Conservation (phyloP, 2,888 invertebrate species). For the Lochmaea capreae region DNA sequence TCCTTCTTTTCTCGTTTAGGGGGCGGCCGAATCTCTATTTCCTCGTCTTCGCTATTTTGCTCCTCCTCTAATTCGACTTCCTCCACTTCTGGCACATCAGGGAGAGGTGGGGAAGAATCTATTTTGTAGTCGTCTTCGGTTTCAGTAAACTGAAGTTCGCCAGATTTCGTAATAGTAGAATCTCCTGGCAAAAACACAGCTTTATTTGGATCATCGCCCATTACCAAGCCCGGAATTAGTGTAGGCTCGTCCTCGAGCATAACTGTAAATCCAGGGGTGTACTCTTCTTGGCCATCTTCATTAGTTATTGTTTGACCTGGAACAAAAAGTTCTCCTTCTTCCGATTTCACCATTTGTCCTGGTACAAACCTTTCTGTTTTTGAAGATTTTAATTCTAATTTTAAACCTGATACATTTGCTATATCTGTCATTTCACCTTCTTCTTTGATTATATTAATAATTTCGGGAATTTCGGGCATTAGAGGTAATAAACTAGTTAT, state of each 20-base stretch:
- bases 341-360: conserved; percentile 77
- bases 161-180: conserved; percentile 61
- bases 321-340: conserved; percentile 68
- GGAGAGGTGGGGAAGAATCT: conserved; percentile 51
- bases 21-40: conserved; percentile 52
- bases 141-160: conserved; percentile 63
- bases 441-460: conserved; percentile 72
- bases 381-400: conserved; percentile 65
- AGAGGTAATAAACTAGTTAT: conserved; percentile 71
- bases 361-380: conserved; percentile 79
- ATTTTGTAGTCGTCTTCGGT: conserved; percentile 65
- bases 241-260: conserved; percentile 83
- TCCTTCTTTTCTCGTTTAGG: conserved; percentile 54
- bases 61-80: conserved; percentile 58
- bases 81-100: conserved; percentile 51
- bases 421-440: conserved; percentile 71
- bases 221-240: conserved; percentile 84
- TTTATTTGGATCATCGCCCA: conserved; percentile 70
- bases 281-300: conserved; percentile 77
- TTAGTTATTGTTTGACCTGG: conserved; percentile 82
- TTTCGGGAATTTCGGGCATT: conserved; percentile 73
- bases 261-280: conserved; percentile 83
- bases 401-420: conserved; percentile 74
- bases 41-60: conserved; percentile 57
- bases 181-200: conserved; percentile 64